Percentiles rank a stretch among this genome's conserved stretches.
Conservation (phyloP, 2,113 vertebrate species). For the Amphiprion ocellaris region DNA sequence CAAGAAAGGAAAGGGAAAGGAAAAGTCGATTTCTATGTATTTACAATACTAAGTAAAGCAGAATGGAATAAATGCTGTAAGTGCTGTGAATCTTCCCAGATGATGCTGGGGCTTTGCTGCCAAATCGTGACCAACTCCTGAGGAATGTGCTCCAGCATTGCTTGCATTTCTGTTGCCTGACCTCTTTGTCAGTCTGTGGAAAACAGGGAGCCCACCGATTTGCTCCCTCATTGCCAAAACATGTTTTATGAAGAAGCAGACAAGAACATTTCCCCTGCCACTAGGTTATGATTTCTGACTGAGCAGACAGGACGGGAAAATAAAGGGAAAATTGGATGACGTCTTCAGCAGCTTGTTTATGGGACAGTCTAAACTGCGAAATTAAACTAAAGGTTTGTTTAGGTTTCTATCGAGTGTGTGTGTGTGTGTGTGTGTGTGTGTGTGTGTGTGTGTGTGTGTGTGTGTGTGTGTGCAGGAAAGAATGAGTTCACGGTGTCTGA, state of each 20-base stretch:
- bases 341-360: conserved; percentile 28
- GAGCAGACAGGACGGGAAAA: background rate
- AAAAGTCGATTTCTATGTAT: background rate
- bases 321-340: background rate
- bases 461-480: conserved; percentile 30
- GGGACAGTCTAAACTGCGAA: background rate
- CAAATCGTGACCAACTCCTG: conserved; percentile 66
- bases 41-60: background rate
- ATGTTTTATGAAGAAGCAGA: conserved; percentile 45
- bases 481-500: conserved; percentile 71
- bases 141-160: conserved; percentile 73
- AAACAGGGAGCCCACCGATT: conserved; percentile 58
- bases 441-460: conserved; percentile 10
- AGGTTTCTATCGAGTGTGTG: conserved; percentile 5
- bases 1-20: background rate
- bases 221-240: conserved; percentile 36
- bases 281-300: conserved; percentile 1
- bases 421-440: background rate
- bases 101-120: conserved; percentile 57
- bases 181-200: conserved; percentile 51
- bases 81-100: conserved; percentile 33
- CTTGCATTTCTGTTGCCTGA: conserved; percentile 71
- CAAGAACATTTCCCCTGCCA: conserved; percentile 15
- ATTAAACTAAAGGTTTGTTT: conserved; percentile 14
- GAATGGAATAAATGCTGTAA: background rate